phyloP scores from a whole-genome alignment of 2,113 vertebrate species.

The Marmota flaviventris region DNA sequence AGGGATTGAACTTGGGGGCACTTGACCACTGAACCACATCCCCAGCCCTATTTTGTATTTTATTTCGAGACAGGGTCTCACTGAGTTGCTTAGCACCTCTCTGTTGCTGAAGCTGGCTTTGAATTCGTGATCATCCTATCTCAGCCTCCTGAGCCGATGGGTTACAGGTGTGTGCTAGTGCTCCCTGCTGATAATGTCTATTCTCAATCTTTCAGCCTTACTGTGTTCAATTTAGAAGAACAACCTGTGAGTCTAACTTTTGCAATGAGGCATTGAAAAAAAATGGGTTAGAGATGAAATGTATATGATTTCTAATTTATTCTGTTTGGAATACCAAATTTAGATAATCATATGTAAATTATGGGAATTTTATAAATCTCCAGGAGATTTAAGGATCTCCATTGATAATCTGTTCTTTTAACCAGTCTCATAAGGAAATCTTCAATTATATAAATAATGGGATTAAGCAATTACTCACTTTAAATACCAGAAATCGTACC shows the following conservation, averaged over 20 bases:
- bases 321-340: not conserved
- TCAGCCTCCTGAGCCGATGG: no score
- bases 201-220: not conserved
- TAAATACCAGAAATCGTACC: not conserved
- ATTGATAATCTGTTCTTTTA: not conserved
- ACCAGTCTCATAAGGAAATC: not conserved
- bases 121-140: no score
- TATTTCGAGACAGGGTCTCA: no score
- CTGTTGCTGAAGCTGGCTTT: no score
- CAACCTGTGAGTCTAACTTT: not conserved
- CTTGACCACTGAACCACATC: no score
- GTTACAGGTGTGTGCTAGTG: no score
- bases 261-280: not conserved
- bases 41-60: no score
- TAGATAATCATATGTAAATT: not conserved
- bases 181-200: not conserved
- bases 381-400: not conserved
- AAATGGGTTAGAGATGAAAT: conserved; percentile 22
- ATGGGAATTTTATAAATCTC: not conserved
- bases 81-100: no score
- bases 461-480: not conserved
- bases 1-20: no score
- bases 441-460: not conserved
- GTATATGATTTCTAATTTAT: not conserved
- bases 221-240: not conserved